These are phyloP conservation scores for Odiellus spinosus DNA, from an alignment of 2,888 invertebrate genomes.

Conservation along the genomic window DNA sequence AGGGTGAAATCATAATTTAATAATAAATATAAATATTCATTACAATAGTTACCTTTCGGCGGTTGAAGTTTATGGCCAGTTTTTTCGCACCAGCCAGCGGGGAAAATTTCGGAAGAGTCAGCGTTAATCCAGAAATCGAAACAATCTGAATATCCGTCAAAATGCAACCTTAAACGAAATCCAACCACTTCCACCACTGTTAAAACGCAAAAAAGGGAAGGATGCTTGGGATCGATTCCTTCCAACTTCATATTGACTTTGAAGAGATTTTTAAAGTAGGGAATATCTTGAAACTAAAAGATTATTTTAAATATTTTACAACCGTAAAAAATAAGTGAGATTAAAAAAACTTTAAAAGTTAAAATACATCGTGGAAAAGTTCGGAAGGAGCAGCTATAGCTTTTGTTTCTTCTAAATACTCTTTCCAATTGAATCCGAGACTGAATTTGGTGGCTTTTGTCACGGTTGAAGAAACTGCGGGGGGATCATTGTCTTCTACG, in stretches of 20 bases:
- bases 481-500: no score
- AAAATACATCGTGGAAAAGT: constrained; percentile 35
- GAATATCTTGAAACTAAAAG: constrained; percentile 13
- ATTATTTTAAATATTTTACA: constrained; percentile 3
- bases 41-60: constrained; percentile 43
- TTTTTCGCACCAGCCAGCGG: constrained; percentile 82
- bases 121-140: constrained; percentile 90
- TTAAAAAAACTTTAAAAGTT: neutral
- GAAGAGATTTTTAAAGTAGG: constrained; percentile 14
- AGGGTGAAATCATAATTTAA: constrained; percentile 26
- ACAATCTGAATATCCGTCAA: constrained; percentile 74
- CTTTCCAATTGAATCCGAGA: constrained; percentile 50
- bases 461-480: no score
- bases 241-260: constrained; percentile 71
- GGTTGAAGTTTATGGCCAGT: constrained; percentile 60
- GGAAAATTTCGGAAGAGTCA: constrained; percentile 79
- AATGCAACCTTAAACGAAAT: constrained; percentile 67
- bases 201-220: constrained; percentile 71
- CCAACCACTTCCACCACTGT: constrained; percentile 50
- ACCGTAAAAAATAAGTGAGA: neutral
- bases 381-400: constrained; percentile 57
- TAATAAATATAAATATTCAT: neutral
- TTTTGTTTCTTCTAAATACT: constrained; percentile 54
- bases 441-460: no score
- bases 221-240: constrained; percentile 83